phyloP scores from a whole-genome alignment of 2,113 vertebrate species.

The Archilochus colubris region DNA sequence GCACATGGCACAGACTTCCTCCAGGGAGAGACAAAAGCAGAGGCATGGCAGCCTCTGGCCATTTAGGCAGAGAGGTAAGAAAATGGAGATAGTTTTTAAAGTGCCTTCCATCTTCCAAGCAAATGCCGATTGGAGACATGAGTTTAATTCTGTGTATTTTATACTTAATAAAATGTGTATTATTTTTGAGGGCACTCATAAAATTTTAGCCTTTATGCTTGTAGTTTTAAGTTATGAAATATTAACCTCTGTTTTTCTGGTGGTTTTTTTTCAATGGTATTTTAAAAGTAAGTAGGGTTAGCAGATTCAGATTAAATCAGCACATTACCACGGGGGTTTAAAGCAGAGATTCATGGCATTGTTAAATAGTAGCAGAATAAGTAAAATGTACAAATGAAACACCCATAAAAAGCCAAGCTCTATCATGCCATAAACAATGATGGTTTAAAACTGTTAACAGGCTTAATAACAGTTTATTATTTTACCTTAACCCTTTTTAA shows the following conservation, averaged over 20 bases:
- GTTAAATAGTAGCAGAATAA: constrained; percentile 9
- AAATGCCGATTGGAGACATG: background rate
- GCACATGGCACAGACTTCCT: background rate
- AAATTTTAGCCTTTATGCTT: constrained; percentile 14
- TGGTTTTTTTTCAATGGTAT: background rate
- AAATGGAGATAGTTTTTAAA: background rate
- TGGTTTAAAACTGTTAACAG: constrained; percentile 65
- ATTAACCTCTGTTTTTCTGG: constrained; percentile 40
- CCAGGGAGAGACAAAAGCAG: background rate
- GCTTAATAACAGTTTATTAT: constrained; percentile 52
- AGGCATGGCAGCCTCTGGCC: background rate
- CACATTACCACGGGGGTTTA: background rate
- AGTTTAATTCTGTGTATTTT: background rate
- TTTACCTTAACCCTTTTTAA: constrained; percentile 50
- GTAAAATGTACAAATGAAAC: background rate
- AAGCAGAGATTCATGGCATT: background rate
- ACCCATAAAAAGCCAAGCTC: background rate
- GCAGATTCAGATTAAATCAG: background rate
- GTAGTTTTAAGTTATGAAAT: constrained; percentile 2
- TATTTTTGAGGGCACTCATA: constrained; percentile 45
- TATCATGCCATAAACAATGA: constrained; percentile 20
- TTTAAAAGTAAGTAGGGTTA: constrained; percentile 48
- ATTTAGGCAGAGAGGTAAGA: background rate
- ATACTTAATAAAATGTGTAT: background rate
- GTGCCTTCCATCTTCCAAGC: background rate